Evolutionary conservation across 2,888 invertebrate species (phyloP).

Genomic region (Mechanitis messenoides): DNA sequence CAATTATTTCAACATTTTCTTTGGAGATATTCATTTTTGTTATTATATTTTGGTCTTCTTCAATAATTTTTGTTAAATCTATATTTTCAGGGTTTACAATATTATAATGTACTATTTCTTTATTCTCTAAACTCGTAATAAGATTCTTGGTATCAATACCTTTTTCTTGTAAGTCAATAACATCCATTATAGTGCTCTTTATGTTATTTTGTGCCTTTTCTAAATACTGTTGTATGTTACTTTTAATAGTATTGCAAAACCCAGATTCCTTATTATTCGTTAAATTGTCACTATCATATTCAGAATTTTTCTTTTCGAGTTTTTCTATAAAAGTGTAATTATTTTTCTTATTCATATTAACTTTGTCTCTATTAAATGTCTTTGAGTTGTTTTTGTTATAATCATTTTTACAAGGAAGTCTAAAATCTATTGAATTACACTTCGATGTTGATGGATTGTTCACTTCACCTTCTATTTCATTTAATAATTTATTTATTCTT

Average conservation of each 20-base stretch:
- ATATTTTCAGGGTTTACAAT: background rate
- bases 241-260: slow-evolving; percentile 55
- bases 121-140: no score
- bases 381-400: no score
- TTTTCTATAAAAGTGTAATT: slow-evolving; percentile 54
- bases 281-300: slow-evolving; percentile 37
- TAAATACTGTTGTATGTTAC: slow-evolving; percentile 49
- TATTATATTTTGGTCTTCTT: background rate
- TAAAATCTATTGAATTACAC: no score
- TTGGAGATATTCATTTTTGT: background rate
- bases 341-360: slow-evolving; percentile 32
- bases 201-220: slow-evolving; percentile 33
- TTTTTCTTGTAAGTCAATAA: no score
- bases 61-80: background rate
- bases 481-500: slow-evolving; percentile 48
- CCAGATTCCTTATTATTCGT: slow-evolving; percentile 33
- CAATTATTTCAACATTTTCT: background rate
- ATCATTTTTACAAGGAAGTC: no score
- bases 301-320: slow-evolving; percentile 44
- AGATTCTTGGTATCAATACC: no score
- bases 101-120: slow-evolving; percentile 27
- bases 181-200: slow-evolving; percentile 29
- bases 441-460: background rate
- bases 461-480: slow-evolving; percentile 60
- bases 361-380: slow-evolving; percentile 1